Evolutionary conservation across 2,888 invertebrate species (phyloP), one percentile per base, ranked within the genome.

Genomic region (Nezara viridula): DNA sequence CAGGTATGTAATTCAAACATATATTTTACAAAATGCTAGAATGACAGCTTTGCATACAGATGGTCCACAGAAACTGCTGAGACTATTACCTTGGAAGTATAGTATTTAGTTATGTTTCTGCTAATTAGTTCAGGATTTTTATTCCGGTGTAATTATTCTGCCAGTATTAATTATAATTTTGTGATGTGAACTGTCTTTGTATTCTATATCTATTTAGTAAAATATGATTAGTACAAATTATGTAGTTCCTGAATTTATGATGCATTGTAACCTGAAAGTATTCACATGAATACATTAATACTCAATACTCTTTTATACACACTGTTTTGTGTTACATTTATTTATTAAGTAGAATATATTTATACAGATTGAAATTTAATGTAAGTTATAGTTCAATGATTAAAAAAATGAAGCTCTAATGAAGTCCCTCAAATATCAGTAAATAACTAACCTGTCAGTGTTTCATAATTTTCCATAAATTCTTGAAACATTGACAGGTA

Each of bases 171-270:
- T 14, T 27, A 55, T 60, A 3, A 60, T 14, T 60, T 60, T 27
- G 1, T 9, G 12, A 27, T 27, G 12, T 27, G 5, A 27, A 27
- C 27, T 60, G 14, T 32, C 6, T 16, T 66, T 32, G 16, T 37
- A 66, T 66, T 66, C 66, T 32, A n/a, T n/a, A n/a, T n/a, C n/a
- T n/a, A 66, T 66, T 66, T 66, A 32, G 66, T 66, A 37, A 66
- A 66, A 16, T 32, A 27, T 66, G 16, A 19, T 32, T 66, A 66
- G 66, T 66, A 66, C 66, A 66, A 66, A 66, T 32, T 66, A 32
- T 37, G 16, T 32, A 66, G 66, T 66, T 66, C 66, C 66, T 66
- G 66, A 19, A 37, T 32, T 66, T 37, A 32, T 32, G 16, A 66
- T 66, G 19, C 32, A 66, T 66, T 66, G 32, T 19, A 66, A 32